Evolutionary conservation across 1,140 invertebrate species (phyloP).

Genomic region (Sycophila sp.): DNA sequence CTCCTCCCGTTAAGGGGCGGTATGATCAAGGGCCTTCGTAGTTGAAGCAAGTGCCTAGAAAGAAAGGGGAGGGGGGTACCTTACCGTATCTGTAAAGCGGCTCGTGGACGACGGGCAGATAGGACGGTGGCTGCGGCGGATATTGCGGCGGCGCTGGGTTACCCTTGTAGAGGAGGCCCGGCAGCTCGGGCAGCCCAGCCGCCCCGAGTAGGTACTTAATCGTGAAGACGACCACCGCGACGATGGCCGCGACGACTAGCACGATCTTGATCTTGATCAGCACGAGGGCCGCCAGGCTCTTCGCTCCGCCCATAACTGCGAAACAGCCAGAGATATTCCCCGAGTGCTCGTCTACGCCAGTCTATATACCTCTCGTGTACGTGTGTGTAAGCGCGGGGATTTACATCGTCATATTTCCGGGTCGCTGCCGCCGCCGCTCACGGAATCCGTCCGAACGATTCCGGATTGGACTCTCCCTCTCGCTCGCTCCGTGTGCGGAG

Average conservation of each 20-base stretch:
- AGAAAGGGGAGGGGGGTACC: not conserved
- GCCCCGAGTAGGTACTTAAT: constrained; percentile 35
- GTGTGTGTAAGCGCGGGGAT: no score
- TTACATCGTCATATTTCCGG: no score
- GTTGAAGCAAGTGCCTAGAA: not conserved
- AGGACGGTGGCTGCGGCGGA: not conserved
- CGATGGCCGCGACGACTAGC: constrained; percentile 44
- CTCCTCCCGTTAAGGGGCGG: no score
- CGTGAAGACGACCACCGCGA: constrained; percentile 44
- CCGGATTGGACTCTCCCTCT: not conserved
- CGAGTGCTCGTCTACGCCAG: no score
- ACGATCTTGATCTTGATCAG: constrained; percentile 54
- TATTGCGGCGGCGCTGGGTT: not conserved
- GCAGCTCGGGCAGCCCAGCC: not conserved
- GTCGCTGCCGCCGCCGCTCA: no score
- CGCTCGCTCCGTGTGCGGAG: not conserved
- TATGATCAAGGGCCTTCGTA: no score
- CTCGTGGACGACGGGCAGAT: constrained; percentile 9
- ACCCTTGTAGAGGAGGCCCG: constrained; percentile 7
- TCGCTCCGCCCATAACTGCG: constrained; percentile 52
- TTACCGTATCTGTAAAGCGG: constrained; percentile 15
- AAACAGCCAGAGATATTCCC: no score
- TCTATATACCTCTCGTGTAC: no score
- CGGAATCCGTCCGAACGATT: not conserved
- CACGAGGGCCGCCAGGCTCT: constrained; percentile 45